These are phyloP conservation scores for Conus betulinus DNA, from an alignment of 1,140 invertebrate genomes.

Conservation along the genomic window DNA sequence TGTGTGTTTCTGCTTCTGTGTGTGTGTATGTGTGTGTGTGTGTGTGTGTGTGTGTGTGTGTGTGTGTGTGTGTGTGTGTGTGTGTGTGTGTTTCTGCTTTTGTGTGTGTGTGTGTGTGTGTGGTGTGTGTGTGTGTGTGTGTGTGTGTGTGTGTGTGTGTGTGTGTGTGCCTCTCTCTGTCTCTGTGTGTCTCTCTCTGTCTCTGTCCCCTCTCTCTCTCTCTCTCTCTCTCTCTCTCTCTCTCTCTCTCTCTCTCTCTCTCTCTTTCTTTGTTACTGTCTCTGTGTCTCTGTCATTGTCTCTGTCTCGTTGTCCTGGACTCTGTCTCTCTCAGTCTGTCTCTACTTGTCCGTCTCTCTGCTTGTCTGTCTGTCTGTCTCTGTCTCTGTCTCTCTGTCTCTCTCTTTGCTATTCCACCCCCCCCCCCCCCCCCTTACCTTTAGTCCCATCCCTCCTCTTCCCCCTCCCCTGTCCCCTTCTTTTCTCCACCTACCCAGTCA, in stretches of 20 bases:
- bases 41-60: not conserved
- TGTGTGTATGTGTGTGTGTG: not conserved
- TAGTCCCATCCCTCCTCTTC: too few species aligned
- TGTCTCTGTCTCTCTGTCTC: too few species aligned
- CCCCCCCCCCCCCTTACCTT: not conserved
- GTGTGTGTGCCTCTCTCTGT: too few species aligned
- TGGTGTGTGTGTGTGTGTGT: not conserved
- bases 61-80: slow-evolving; percentile 1
- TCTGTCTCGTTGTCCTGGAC: too few species aligned
- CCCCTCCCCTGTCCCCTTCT: not conserved
- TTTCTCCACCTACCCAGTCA: too few species aligned
- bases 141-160: too few species aligned
- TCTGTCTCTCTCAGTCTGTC: too few species aligned
- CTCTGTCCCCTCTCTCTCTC: not conserved
- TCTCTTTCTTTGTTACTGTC: not conserved
- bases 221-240: slow-evolving; percentile 5
- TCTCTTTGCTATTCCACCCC: too few species aligned
- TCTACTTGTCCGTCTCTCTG: not conserved
- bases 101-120: not conserved
- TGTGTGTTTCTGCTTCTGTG: too few species aligned
- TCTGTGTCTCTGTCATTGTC: not conserved
- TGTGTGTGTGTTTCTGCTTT: not conserved
- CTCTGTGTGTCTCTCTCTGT: too few species aligned
- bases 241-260: not conserved
- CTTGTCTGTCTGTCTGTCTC: not conserved